Percentiles rank a stretch among this genome's conserved stretches.
Evolutionary conservation across 2,113 vertebrate species (phyloP).

Genomic region (Cisticola juncidis): DNA sequence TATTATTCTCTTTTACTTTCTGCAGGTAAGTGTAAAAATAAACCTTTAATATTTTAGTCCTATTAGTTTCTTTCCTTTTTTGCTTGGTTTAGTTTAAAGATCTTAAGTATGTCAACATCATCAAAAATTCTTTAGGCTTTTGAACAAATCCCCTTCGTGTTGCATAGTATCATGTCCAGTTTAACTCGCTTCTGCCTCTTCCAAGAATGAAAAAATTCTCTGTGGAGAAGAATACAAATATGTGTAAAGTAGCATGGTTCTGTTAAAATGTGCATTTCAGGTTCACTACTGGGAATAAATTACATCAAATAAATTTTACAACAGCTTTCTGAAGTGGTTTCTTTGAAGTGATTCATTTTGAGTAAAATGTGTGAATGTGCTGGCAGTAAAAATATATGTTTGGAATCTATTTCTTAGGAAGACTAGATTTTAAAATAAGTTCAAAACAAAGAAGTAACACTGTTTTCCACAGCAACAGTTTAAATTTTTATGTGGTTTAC

Average conservation of each 20-base stretch:
- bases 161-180: not conserved
- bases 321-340: not conserved
- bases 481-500: slow-evolving; percentile 65
- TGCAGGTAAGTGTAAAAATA: not conserved
- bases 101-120: slow-evolving; percentile 4
- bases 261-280: not conserved
- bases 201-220: not conserved
- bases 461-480: slow-evolving; percentile 13
- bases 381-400: not conserved
- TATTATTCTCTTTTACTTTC: not conserved
- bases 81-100: not conserved
- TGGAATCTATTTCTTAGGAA: not conserved
- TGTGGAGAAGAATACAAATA: not conserved
- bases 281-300: not conserved
- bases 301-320: not conserved
- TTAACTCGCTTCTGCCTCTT: slow-evolving; percentile 41
- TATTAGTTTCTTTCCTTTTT: not conserved
- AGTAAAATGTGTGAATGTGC: not conserved
- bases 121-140: slow-evolving; percentile 20
- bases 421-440: not conserved
- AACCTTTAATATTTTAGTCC: not conserved
- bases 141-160: not conserved
- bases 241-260: not conserved
- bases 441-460: not conserved
- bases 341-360: not conserved